Evolutionary conservation across 2,797 vertebrate genomes (phyloP).

Genomic region (Artibeus lituratus): DNA sequence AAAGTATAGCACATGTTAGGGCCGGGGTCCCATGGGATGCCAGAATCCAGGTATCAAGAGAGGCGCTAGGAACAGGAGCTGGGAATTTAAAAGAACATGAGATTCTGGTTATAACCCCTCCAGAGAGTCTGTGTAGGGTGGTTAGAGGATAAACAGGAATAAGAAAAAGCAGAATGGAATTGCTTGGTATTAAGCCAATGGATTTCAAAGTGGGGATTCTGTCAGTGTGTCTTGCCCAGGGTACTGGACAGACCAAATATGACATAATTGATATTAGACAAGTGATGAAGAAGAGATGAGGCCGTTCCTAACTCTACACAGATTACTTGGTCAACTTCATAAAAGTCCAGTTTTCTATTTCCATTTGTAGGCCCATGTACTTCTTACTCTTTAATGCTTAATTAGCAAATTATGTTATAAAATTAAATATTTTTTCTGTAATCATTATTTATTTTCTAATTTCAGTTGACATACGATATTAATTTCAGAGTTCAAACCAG

Average conservation of each 20-base stretch:
- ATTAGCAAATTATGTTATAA: not conserved
- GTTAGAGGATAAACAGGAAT: not conserved
- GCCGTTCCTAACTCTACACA: not conserved
- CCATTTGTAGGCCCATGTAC: not conserved
- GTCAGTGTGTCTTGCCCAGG: not conserved
- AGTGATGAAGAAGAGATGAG: not conserved
- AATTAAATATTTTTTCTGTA: not conserved
- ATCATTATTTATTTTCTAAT: not conserved
- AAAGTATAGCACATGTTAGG: not conserved
- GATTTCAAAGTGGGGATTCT: not conserved
- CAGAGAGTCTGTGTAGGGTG: not conserved
- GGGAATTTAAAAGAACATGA: not conserved
- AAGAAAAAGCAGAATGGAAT: not conserved
- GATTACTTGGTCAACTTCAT: not conserved
- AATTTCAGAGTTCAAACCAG: not conserved
- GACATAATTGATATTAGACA: not conserved
- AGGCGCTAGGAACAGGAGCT: not conserved
- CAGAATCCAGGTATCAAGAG: not conserved
- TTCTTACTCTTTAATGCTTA: conserved; percentile 6
- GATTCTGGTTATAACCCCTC: not conserved
- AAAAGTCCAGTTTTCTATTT: not conserved
- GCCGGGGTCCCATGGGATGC: not conserved
- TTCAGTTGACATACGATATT: not conserved
- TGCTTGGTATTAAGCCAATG: not conserved
- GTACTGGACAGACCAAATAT: not conserved